A percentile compares a stretch with the other conserved stretches of the same genome.
These are phyloP conservation scores for Hydrophis major DNA, from an alignment of 2,797 vertebrate species.

Conservation along the genomic window DNA sequence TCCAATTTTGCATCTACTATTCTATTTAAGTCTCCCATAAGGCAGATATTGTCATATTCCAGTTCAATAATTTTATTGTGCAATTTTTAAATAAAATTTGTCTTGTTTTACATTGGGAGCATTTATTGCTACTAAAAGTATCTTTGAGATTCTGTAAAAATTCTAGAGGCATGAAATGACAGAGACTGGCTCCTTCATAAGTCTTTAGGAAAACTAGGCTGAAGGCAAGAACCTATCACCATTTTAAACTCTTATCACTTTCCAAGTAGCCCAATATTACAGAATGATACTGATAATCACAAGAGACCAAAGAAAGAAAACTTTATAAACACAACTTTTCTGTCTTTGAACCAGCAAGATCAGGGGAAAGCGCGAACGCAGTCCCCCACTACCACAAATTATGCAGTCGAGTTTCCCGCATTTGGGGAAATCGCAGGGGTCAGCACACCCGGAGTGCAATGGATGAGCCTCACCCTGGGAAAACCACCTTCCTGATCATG, in stretches of 20 bases:
- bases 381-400: slow-evolving; percentile 6
- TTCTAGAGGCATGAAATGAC: background rate
- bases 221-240: background rate
- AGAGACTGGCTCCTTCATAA: background rate
- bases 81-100: too few relatives aligned
- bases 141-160: background rate
- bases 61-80: too few relatives aligned
- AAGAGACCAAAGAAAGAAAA: background rate
- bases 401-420: too few relatives aligned
- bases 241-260: background rate
- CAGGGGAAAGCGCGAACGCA: slow-evolving; percentile 31
- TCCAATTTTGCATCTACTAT: too few relatives aligned
- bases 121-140: too few relatives aligned
- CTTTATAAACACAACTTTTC: background rate
- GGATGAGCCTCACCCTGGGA: background rate
- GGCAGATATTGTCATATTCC: too few relatives aligned
- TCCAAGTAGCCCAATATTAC: background rate
- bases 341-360: background rate
- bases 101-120: too few relatives aligned
- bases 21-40: too few relatives aligned
- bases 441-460: slow-evolving; percentile 46
- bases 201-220: background rate
- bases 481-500: background rate
- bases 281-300: background rate
- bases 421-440: slow-evolving; percentile 9